Evolutionary conservation across 2,888 invertebrate species (phyloP).

Genomic region (Zhuqinia jingwanae): DNA sequence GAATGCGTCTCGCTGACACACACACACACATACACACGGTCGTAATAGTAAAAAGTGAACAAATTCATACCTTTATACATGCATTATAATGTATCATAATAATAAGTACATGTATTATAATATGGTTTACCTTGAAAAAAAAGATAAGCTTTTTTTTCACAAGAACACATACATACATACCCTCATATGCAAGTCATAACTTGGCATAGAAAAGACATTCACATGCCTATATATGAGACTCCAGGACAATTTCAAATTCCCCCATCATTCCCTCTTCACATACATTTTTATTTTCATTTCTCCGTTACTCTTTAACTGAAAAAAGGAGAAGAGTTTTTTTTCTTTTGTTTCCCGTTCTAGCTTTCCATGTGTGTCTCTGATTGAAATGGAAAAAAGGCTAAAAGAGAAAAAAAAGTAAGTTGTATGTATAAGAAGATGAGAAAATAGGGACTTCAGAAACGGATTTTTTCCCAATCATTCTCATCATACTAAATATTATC

Average conservation of each 20-base stretch:
- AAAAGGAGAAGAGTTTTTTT: slow-evolving; percentile 32
- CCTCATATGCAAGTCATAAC: too few species aligned
- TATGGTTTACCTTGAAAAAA: background rate
- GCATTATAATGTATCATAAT: background rate
- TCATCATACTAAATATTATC: slow-evolving; percentile 66
- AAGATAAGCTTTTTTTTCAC: slow-evolving; percentile 12
- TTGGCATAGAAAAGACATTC: too few species aligned
- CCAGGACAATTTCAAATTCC: slow-evolving; percentile 10
- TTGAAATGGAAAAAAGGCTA: slow-evolving; percentile 18
- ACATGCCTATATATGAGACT: background rate
- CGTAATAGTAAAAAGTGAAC: slow-evolving; percentile 43
- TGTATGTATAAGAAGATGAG: background rate
- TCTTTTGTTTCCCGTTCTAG: background rate
- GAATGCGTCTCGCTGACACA: slow-evolving; percentile 48
- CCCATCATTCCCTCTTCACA: background rate
- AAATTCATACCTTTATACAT: slow-evolving; percentile 47
- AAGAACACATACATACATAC: background rate
- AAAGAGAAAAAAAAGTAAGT: background rate
- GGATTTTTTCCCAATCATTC: slow-evolving; percentile 57
- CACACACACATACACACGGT: too few species aligned
- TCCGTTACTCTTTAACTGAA: background rate
- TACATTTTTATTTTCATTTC: slow-evolving; percentile 1
- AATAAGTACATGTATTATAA: background rate
- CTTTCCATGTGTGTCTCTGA: slow-evolving; percentile 11
- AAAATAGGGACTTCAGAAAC: background rate